Conservation (phyloP, 2,113 vertebrate species). For the Dromaius novaehollandiae region DNA sequence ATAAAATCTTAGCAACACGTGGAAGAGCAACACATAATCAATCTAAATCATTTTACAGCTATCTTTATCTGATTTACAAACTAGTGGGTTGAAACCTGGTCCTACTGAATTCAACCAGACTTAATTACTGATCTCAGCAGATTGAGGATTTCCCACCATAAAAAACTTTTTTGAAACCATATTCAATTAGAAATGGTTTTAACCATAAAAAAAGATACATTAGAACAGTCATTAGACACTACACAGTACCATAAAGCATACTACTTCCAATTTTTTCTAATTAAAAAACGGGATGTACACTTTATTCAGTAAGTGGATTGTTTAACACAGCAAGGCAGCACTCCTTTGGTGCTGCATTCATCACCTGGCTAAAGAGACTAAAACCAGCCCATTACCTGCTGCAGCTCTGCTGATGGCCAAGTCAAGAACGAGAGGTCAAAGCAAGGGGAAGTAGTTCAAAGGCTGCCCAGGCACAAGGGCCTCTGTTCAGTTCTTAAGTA, state of each 20-base stretch:
- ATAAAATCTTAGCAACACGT: neutral
- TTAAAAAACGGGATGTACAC: neutral
- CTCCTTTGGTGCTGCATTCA: neutral
- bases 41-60: neutral
- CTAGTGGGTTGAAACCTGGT: neutral
- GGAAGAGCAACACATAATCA: neutral
- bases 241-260: neutral
- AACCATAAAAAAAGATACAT: neutral
- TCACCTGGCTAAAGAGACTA: neutral
- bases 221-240: neutral
- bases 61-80: neutral
- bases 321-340: neutral
- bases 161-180: neutral
- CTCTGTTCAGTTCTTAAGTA: neutral
- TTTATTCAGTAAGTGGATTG: neutral
- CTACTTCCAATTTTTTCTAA: neutral
- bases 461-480: rapidly evolving
- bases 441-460: neutral
- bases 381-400: neutral
- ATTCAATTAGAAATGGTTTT: neutral
- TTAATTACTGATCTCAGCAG: neutral
- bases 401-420: neutral
- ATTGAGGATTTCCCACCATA: neutral
- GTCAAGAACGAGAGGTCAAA: neutral
- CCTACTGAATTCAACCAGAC: neutral